Base-by-base conservation (phyloP, 2,888 invertebrate genomes). In the Drosophila picticornis region DNA sequence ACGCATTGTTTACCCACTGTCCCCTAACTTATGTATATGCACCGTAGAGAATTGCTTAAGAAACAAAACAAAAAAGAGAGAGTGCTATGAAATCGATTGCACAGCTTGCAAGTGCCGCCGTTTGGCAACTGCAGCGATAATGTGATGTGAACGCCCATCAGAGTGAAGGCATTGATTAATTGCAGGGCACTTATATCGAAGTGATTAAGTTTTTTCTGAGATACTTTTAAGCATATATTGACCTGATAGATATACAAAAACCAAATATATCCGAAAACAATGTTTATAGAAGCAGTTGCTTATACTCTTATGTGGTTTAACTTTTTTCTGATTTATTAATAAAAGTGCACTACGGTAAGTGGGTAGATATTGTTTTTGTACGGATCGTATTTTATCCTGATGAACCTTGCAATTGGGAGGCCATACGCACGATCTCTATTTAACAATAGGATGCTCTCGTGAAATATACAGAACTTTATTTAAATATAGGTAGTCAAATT, bases 91-190 rank as follows among this genome's bases (percentile, higher is more conserved):
- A 84, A 88, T 83, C 72, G 71, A 83, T 80, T 71, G 65, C 55
- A 62, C 51, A 68, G 72, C 63, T 70, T 71, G 66, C 68, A 74
- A 74, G 57, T 62, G 43, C 58, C 53, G 51, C 52, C 34, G 48
- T 38, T 57, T 66, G 59, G 72, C 68, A 50, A 50, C 16, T 11
- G 22, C 72, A 51, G 71, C 74, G 87, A 52, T 89, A 84, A 90
- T 82, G 75, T 74, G 85, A 58, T 58, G 80, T 73, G 29, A 53
- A 88, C 83, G 85, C 88, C 90, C 83, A 63, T 22, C 52, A 9
- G 52, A 62, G 51, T 53, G 10, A 31, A 65, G 69, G 40, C 69
- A 62, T 57, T 77, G 63, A 87, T 85, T 84, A 72, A 90, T 76
- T 84, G 53, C 22, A 34, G 55, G 22, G 13, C 48, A 59, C 31